A percentile compares a stretch with the other conserved stretches of the same genome.
phyloP scores from a whole-genome alignment of 2,888 invertebrate genomes.

The Nemurella pictetii region DNA sequence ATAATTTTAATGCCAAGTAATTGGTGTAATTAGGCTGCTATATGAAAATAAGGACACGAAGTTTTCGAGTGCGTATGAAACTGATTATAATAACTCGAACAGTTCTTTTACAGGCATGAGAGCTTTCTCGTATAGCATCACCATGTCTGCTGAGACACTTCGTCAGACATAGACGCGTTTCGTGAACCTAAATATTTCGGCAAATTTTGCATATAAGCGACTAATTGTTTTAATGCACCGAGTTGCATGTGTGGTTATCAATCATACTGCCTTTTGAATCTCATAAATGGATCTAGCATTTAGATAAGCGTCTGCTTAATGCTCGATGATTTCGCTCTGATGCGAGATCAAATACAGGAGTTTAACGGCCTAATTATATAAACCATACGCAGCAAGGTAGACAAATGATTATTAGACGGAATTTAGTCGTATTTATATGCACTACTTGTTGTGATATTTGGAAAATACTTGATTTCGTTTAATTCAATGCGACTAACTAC shows the following conservation, averaged over 20 bases:
- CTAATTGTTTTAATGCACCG: background rate
- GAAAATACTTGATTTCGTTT: background rate
- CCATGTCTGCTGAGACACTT: too few relatives aligned
- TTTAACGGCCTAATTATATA: background rate
- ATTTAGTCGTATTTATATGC: background rate
- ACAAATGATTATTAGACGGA: background rate
- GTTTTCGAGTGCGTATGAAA: background rate
- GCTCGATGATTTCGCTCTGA: background rate
- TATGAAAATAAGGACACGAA: background rate
- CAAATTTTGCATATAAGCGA: background rate
- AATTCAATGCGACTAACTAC: background rate
- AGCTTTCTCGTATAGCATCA: background rate
- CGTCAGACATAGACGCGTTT: background rate
- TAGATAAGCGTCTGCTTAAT: background rate
- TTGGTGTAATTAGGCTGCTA: background rate
- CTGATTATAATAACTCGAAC: background rate
- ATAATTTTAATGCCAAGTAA: background rate
- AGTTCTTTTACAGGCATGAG: background rate
- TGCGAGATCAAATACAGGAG: background rate
- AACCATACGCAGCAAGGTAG: background rate
- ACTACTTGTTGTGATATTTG: background rate
- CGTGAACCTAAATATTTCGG: background rate
- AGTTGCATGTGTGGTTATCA: background rate
- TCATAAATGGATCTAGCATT: conserved; percentile 1
- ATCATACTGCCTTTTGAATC: background rate